These are phyloP conservation scores for Crotalus horridus DNA, from an alignment of 2,113 vertebrate species.

Conservation along the genomic window DNA sequence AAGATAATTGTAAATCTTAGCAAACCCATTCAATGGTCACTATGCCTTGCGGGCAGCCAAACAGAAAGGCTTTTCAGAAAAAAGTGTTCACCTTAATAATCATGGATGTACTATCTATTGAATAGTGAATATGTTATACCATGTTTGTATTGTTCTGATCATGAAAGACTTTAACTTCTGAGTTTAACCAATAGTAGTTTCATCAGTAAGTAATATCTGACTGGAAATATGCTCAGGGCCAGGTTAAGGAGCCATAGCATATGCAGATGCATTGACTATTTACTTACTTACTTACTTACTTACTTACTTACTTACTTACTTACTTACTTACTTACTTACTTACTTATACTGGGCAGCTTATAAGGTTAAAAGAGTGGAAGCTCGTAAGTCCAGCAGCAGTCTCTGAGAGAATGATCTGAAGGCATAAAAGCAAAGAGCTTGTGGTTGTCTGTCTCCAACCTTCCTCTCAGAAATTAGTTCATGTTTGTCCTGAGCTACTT, in stretches of 20 bases:
- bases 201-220: neutral
- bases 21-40: constrained; percentile 43
- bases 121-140: constrained; percentile 22
- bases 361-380: neutral
- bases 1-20: constrained; percentile 45
- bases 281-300: no score
- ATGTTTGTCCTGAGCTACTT: neutral
- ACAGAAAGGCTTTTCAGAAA: constrained; percentile 36
- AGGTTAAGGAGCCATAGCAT: neutral
- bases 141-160: neutral
- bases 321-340: no score
- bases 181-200: neutral
- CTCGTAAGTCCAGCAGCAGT: neutral
- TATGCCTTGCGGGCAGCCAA: constrained; percentile 37
- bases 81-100: neutral
- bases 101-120: constrained; percentile 35
- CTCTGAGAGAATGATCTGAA: neutral
- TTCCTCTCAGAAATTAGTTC: neutral
- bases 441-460: neutral
- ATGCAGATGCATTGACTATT: neutral
- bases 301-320: no score
- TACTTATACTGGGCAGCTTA: neutral
- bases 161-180: neutral
- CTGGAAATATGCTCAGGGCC: neutral
- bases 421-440: neutral